Conservation (phyloP, 2,797 vertebrate genomes). For the Cephalopachus bancanus region DNA sequence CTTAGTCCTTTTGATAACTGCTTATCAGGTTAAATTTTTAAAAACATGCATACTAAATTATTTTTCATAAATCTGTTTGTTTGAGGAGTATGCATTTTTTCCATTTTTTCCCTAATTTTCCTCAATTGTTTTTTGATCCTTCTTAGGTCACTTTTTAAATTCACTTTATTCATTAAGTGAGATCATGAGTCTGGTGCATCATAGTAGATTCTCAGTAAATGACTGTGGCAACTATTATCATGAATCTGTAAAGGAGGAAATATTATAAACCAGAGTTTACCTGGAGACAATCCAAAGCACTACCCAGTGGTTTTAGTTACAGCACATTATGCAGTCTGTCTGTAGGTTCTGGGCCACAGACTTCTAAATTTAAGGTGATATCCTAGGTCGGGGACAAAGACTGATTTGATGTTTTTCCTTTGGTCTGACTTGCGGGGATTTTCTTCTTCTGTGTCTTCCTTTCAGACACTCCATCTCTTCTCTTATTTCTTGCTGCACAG, state of each 20-base stretch:
- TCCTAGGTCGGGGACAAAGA: not conserved
- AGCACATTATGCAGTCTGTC: not conserved
- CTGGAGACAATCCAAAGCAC: not conserved
- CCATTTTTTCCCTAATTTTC: not conserved
- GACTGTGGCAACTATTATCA: not conserved
- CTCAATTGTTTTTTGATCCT: not conserved
- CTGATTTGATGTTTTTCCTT: not conserved
- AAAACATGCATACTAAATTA: not conserved
- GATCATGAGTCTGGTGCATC: not conserved
- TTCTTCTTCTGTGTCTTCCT: not conserved
- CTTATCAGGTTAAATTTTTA: not conserved
- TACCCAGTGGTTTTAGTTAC: not conserved
- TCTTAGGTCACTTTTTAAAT: not conserved
- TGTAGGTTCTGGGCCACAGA: not conserved
- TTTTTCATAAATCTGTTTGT: constrained; percentile 3
- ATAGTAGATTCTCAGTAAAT: not conserved
- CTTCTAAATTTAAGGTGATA: not conserved
- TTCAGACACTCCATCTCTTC: not conserved
- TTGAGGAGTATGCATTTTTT: not conserved
- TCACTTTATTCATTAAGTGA: not conserved
- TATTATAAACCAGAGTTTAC: not conserved
- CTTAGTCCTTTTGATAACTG: not conserved
- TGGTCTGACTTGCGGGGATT: not conserved
- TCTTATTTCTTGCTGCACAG: not conserved
- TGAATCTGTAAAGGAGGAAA: not conserved